Conservation (phyloP, 2,888 invertebrate species). For the Monopis laevigella region DNA sequence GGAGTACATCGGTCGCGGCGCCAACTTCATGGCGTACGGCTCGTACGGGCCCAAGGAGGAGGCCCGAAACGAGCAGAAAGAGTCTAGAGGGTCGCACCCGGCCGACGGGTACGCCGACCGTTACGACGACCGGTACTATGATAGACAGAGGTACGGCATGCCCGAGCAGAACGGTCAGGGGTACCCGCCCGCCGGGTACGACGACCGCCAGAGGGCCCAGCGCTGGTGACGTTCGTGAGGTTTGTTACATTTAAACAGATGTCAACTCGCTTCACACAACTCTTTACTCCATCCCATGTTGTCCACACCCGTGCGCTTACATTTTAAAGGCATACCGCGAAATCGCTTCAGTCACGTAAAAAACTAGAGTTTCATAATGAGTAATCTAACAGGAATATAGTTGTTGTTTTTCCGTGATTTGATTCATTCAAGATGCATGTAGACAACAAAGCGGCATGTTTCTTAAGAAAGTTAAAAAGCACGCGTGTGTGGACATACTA, state of each 20-base stretch:
- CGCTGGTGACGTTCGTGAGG: constrained; percentile 57
- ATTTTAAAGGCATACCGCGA: too few species aligned
- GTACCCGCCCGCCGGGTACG: constrained; percentile 35
- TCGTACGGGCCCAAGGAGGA: constrained; percentile 47
- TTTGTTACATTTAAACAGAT: constrained; percentile 63
- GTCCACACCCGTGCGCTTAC: too few species aligned
- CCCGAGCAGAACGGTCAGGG: constrained; percentile 25
- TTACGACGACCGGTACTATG: not conserved
- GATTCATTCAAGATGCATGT: too few species aligned
- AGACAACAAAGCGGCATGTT: too few species aligned
- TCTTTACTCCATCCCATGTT: constrained; percentile 22
- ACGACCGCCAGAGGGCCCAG: constrained; percentile 60
- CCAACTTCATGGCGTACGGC: constrained; percentile 58
- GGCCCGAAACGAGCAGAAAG: constrained; percentile 36
- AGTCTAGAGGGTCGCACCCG: too few species aligned
- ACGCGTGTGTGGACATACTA: too few species aligned
- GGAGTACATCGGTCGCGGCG: constrained; percentile 45
- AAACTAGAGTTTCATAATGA: too few species aligned
- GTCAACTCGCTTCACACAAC: constrained; percentile 38
- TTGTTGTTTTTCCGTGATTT: too few species aligned
- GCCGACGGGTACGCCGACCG: constrained; percentile 25
- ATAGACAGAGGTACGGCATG: constrained; percentile 32
- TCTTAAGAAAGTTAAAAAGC: too few species aligned
- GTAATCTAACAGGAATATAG: too few species aligned
- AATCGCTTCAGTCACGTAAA: too few species aligned